These are phyloP conservation scores for Peromyscus nudipes DNA, from an alignment of 2,797 vertebrate species.

Conservation along the genomic window DNA sequence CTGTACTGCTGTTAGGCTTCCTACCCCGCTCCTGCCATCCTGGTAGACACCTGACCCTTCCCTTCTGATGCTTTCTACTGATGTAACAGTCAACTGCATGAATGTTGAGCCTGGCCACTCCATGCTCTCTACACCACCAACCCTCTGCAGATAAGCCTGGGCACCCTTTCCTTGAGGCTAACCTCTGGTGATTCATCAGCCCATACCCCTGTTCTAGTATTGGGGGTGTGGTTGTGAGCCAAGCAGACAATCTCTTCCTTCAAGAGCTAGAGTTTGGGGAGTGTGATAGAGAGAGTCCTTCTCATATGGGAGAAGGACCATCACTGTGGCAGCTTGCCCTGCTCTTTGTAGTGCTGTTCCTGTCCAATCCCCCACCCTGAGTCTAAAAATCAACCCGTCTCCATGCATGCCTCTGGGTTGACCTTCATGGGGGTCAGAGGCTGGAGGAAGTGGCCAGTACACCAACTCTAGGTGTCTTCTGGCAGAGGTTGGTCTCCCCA, in stretches of 20 bases:
- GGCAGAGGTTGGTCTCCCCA: not conserved
- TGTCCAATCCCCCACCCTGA: fast-evolving
- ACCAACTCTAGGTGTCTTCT: not conserved
- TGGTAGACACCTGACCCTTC: not conserved
- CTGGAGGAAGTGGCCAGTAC: fast-evolving
- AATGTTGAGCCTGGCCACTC: not conserved
- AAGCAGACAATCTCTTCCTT: not conserved
- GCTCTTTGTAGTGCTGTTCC: not conserved
- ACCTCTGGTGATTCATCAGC: not conserved
- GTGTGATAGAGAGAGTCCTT: not conserved
- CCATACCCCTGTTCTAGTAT: not conserved
- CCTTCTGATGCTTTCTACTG: no score
- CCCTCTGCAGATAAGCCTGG: fast-evolving
- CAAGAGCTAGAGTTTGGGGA: not conserved
- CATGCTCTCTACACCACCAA: not conserved
- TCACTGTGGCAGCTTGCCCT: no score
- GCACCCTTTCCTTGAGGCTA: fast-evolving
- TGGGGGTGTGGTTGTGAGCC: fast-evolving
- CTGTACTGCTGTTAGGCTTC: not conserved
- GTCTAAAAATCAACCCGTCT: not conserved
- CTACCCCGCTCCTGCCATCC: not conserved
- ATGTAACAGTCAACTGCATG: not conserved
- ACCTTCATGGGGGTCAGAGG: not conserved
- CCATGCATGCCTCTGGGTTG: not conserved
- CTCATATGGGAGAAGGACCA: not conserved